These are phyloP conservation scores for Dolomedes plantarius DNA, from an alignment of 2,888 invertebrate genomes.

Conservation along the genomic window DNA sequence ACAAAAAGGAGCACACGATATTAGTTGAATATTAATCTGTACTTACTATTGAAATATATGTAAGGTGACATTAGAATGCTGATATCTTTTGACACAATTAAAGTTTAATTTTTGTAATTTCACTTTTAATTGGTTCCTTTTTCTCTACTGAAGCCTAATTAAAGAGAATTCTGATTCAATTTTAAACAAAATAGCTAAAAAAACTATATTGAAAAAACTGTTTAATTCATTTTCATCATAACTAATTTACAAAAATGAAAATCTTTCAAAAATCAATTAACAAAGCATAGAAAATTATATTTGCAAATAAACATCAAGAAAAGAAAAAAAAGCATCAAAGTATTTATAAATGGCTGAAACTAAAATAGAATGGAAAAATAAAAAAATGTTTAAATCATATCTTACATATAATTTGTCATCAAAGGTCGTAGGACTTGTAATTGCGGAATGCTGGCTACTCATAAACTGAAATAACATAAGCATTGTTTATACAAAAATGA, in stretches of 20 bases:
- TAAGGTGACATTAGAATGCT: not conserved
- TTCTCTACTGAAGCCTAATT: not conserved
- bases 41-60: not conserved
- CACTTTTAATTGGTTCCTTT: not conserved
- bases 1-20: not conserved
- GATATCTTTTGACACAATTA: not conserved
- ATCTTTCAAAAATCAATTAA: too few species aligned
- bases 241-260: too few species aligned
- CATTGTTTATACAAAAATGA: slow-evolving; percentile 34
- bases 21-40: not conserved
- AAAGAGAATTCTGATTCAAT: not conserved
- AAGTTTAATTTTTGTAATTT: not conserved
- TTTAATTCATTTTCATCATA: too few species aligned
- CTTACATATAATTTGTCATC: slow-evolving; percentile 66
- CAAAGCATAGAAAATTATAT: too few species aligned
- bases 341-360: not conserved
- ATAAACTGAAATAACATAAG: slow-evolving; percentile 66
- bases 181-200: too few species aligned
- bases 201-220: too few species aligned
- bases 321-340: not conserved
- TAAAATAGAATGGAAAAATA: not conserved
- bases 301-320: not conserved
- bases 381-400: not conserved
- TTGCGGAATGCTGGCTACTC: slow-evolving; percentile 55
- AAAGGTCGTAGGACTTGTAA: slow-evolving; percentile 42